Percentiles rank a stretch among this genome's conserved stretches.
These are phyloP conservation scores for Nibea coibor DNA, from an alignment of 2,113 vertebrate species.

Conservation along the genomic window DNA sequence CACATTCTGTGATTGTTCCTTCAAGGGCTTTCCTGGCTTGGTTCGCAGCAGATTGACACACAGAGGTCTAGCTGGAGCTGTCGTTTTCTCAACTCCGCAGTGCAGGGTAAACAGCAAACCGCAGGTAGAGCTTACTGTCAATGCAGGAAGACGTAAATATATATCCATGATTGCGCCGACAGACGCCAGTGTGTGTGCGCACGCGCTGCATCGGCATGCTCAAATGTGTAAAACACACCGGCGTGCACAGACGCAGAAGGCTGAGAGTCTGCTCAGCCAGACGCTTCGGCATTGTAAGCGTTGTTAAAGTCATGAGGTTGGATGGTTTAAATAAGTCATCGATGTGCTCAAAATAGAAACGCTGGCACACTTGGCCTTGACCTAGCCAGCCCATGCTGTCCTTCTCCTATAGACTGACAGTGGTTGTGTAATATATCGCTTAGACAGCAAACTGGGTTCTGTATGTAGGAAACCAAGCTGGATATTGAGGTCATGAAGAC, in stretches of 20 bases:
- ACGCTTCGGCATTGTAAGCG: slow-evolving; percentile 47
- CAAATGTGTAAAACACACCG: slow-evolving; percentile 27
- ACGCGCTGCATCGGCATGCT: background rate
- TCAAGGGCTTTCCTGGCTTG: slow-evolving; percentile 38
- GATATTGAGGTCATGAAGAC: slow-evolving; percentile 42
- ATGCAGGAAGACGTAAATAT: background rate
- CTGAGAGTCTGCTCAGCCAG: slow-evolving; percentile 60
- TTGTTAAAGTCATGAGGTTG: slow-evolving; percentile 68
- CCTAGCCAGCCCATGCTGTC: slow-evolving; percentile 43
- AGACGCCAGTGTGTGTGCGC: background rate
- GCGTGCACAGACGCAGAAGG: slow-evolving; percentile 29
- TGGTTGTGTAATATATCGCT: slow-evolving; percentile 35
- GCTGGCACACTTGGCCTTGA: slow-evolving; percentile 66
- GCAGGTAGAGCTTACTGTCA: background rate
- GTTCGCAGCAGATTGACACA: slow-evolving; percentile 37
- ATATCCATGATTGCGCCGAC: background rate
- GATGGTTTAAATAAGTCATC: slow-evolving; percentile 83
- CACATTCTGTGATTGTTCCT: slow-evolving; percentile 43
- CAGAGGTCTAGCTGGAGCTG: background rate
- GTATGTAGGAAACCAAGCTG: slow-evolving; percentile 6
- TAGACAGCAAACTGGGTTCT: slow-evolving; percentile 4
- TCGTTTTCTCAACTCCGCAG: slow-evolving; percentile 7
- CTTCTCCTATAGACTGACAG: slow-evolving; percentile 35
- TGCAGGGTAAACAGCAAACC: slow-evolving; percentile 5
- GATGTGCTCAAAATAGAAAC: slow-evolving; percentile 74